Percentiles rank a stretch among this genome's conserved stretches.
Conservation (phyloP, 2,888 invertebrate genomes). For the Trichogramma dendrolimi region DNA sequence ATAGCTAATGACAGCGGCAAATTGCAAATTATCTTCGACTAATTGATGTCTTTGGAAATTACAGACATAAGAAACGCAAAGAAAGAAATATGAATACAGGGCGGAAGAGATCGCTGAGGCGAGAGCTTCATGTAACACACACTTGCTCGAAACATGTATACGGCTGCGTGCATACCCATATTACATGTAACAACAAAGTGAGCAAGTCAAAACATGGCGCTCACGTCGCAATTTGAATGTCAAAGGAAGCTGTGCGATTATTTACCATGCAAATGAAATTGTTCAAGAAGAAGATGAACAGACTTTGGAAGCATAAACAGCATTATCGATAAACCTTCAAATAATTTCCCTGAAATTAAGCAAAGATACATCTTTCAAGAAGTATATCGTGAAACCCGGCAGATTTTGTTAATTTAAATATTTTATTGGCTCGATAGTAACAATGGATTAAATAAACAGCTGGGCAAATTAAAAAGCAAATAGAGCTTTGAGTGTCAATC, state of each 20-base stretch:
- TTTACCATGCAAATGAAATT: conserved; percentile 52
- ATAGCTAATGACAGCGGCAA: conserved; percentile 30
- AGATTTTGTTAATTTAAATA: too few species aligned
- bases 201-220: conserved; percentile 5
- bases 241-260: conserved; percentile 52
- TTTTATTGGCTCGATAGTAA: too few species aligned
- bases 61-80: conserved; percentile 31
- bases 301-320: too few species aligned
- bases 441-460: too few species aligned
- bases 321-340: too few species aligned
- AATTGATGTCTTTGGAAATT: conserved; percentile 42
- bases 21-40: conserved; percentile 39
- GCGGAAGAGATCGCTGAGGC: background rate
- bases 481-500: too few species aligned
- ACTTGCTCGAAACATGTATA: background rate
- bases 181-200: background rate
- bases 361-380: too few species aligned
- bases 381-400: too few species aligned
- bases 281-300: conserved; percentile 41
- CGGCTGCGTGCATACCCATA: background rate
- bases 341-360: too few species aligned
- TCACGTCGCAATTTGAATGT: conserved; percentile 46
- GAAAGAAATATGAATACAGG: conserved; percentile 10
- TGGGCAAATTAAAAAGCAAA: too few species aligned
- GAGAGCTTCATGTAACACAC: background rate